Evolutionary conservation across 2,888 invertebrate genomes (phyloP), one percentile per base, ranked within the genome.

Genomic region (Hedychridium roseum): DNA sequence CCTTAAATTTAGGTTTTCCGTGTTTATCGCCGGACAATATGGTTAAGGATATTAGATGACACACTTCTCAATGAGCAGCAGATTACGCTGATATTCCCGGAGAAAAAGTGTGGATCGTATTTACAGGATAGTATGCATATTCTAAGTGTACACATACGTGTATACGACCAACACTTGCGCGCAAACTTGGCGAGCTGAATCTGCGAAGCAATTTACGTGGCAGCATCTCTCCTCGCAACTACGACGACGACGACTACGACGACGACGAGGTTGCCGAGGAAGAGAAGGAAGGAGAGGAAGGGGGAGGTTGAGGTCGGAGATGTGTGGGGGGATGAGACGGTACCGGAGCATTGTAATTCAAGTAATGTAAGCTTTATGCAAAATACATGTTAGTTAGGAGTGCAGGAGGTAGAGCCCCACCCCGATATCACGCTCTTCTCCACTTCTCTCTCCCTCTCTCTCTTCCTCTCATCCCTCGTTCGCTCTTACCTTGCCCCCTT

Each of bases 301-400:
- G 5, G 17, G 12, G 14, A 11, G 12, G 2, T 21, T 21, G 37
- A 42, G 56, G 51, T 31, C 47, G 52, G 43, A 31, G 41, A n/a
- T n/a, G n/a, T n/a, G n/a, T 48, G 38, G 61, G 59, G 60, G 71
- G 60, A 70, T 54, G 73, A 71, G 70, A 68, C 68, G 62, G 66
- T 63, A 64, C 61, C 62, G 66, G 66, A 70, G 73, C 73, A 76
- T 74, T 76, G 76, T 75, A 76, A 75, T 76, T 76, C 76, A 76
- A 76, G 74, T 74, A 76, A 76, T 76, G 75, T 75, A 75, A 75
- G 75, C 75, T 76, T 76, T 76, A 76, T 76, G 76, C 76, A 75
- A 76, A 76, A 76, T 76, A 74, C 75, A 75, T 76, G 76, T 76
- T 76, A 75, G 75, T 75, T 76, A 76, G 75, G 70, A 76, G 74